Evolutionary conservation across 2,888 invertebrate genomes (phyloP).

Genomic region (Megastigmus dorsalis): DNA sequence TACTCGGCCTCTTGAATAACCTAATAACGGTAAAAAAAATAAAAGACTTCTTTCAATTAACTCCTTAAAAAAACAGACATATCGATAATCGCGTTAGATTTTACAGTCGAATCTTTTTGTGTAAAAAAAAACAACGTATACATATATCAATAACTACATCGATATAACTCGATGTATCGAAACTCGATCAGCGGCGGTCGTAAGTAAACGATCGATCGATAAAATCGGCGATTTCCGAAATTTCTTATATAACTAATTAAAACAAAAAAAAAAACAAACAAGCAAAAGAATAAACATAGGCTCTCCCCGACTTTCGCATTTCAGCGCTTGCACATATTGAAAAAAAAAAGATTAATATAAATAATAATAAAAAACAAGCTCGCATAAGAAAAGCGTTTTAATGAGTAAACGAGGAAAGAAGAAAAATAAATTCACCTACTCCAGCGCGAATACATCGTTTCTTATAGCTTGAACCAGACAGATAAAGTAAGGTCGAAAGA

Average conservation of each 20-base stretch:
- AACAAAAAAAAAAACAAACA: background rate
- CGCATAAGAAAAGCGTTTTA: slow-evolving; percentile 11
- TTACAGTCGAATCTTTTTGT: slow-evolving; percentile 31
- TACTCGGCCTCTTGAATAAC: background rate
- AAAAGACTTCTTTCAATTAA: slow-evolving; percentile 38
- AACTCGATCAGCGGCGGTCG: background rate
- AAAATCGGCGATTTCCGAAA: slow-evolving; percentile 19
- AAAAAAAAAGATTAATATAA: background rate
- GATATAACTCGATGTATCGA: background rate
- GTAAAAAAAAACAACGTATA: background rate
- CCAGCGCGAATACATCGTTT: slow-evolving; percentile 8
- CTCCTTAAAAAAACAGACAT: slow-evolving; percentile 32
- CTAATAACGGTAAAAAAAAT: too few species aligned
- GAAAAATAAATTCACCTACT: slow-evolving; percentile 5
- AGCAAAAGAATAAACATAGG: background rate
- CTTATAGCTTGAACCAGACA: slow-evolving; percentile 5
- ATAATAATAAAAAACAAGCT: background rate
- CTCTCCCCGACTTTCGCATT: slow-evolving; percentile 30
- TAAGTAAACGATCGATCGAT: slow-evolving; percentile 13
- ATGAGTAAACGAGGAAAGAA: background rate
- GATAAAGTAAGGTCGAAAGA: slow-evolving; percentile 20
- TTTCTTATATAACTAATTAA: slow-evolving; percentile 9
- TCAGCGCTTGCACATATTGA: slow-evolving; percentile 6
- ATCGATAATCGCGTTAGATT: slow-evolving; percentile 48
- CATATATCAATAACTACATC: background rate